Base-by-base conservation (phyloP, 2,797 vertebrate genomes). In the Melopsittacus undulatus region DNA sequence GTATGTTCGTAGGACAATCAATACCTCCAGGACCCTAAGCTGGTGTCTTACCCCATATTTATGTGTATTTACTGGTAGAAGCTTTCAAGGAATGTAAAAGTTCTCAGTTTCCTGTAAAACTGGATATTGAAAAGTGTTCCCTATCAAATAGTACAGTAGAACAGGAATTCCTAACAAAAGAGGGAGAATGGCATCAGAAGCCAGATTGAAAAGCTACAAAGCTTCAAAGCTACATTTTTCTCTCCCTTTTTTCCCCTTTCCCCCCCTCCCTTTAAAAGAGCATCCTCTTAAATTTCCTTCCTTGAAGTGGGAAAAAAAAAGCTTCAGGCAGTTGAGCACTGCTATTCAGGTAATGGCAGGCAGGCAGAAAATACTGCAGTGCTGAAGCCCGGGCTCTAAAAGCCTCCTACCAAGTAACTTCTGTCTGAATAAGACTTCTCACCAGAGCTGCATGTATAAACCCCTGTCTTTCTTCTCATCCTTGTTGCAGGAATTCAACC, bases 401-500 rank as follows among this genome's bases (percentile, higher is more conserved):
- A 67, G 51, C 51, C 22, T n/a, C 0, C 11, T 87, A 5, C 43
- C 13, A 11, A 5, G 2, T 49, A 56, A 40, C 8, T 64, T 46
- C 11, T 83, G 4, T 43, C 45, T 34, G 36, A 59, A 5, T 30
- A 26, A 57, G 23, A 43, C 40, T 74, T 59, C 43, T 93, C 19
- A 30, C 34, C 46, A 18, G 23, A 82, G 27, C 46, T 83, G 43
- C 29, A 4, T 1, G 0, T 15, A 2, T 16, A 26, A 83, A 88
- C 64, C 21, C 22, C 29, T 22, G 3, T 32, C 10, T 46, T 18
- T 78, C 26, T 76, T 8, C 32, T 75, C 14, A 6, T 75, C 36
- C 59, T 10, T 7, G 0, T 40, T 90, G 30, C 70, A 99, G 99
- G 99, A 99, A 98, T 99, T 99, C 98, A 99, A 99, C 98, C 98